Percentiles rank a stretch among this genome's conserved stretches.
phyloP scores from a whole-genome alignment of 1,140 invertebrate species.

The Heliconius melpomene region DNA sequence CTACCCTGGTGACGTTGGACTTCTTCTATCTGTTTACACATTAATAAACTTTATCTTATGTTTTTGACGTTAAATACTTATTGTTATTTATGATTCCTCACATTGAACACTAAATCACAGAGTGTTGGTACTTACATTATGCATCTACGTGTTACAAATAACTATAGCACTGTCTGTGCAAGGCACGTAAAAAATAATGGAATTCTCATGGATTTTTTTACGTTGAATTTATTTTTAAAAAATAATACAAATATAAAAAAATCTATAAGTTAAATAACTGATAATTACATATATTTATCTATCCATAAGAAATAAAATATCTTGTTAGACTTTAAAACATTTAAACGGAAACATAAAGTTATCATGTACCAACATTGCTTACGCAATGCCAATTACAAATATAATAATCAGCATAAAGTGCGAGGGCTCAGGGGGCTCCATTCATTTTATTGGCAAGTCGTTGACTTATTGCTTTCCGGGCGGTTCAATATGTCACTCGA shows the following conservation, averaged over 20 bases:
- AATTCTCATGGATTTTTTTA: not conserved
- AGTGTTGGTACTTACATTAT: not conserved
- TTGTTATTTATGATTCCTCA: constrained; percentile 49
- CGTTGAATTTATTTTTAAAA: not conserved
- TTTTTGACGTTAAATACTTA: constrained; percentile 49
- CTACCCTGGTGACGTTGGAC: constrained; percentile 43
- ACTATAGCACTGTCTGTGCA: not conserved
- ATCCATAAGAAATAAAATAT: not conserved
- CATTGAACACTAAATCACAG: constrained; percentile 19
- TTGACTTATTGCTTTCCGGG: constrained; percentile 64
- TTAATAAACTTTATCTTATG: constrained; percentile 69
- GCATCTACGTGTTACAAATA: not conserved
- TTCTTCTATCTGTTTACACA: constrained; percentile 65
- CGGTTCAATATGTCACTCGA: constrained; percentile 56
- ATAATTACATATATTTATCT: no score
- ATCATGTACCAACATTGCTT: constrained; percentile 36
- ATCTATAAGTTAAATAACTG: not conserved
- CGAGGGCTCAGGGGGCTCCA: constrained; percentile 46
- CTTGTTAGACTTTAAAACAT: not conserved
- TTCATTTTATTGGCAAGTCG: constrained; percentile 49
- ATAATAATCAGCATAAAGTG: constrained; percentile 29
- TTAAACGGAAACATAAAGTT: not conserved
- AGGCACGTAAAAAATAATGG: not conserved
- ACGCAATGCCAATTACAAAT: constrained; percentile 31
- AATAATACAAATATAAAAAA: not conserved